Evolutionary conservation across 1,140 invertebrate genomes (phyloP).

Genomic region (Cardiocondyla obscurior): DNA sequence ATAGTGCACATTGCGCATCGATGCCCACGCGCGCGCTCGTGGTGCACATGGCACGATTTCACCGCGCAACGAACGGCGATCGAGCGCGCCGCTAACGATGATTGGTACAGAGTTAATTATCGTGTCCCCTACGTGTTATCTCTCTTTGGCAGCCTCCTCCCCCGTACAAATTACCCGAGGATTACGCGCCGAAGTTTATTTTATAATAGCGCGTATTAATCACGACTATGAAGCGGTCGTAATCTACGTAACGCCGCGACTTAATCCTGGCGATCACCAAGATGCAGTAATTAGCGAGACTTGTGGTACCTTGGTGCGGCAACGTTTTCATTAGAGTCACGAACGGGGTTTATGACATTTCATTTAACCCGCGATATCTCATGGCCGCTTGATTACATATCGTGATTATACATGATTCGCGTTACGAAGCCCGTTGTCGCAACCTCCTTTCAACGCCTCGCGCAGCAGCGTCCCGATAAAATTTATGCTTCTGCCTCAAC

Average conservation of each 20-base stretch:
- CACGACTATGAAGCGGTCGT: slow-evolving; percentile 45
- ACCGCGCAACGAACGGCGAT: neutral
- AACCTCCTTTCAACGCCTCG: slow-evolving; percentile 23
- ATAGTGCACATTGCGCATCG: slow-evolving; percentile 30
- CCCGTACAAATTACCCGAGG: slow-evolving; percentile 32
- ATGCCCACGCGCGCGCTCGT: slow-evolving; percentile 24
- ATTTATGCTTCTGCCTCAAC: neutral
- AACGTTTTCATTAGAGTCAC: slow-evolving; percentile 55
- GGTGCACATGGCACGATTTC: slow-evolving; percentile 29
- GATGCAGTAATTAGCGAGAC: slow-evolving; percentile 53
- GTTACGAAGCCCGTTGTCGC: slow-evolving; percentile 10
- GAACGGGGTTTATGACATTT: slow-evolving; percentile 44
- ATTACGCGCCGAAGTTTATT: slow-evolving; percentile 53
- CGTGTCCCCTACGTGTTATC: slow-evolving; percentile 29
- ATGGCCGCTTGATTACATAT: slow-evolving; percentile 31
- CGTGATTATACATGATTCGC: slow-evolving; percentile 49
- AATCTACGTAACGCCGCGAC: slow-evolving; percentile 46
- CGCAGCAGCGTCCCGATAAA: neutral
- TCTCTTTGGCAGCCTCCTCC: slow-evolving; percentile 8
- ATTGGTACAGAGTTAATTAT: slow-evolving; percentile 63
- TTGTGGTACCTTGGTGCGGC: neutral
- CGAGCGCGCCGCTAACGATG: slow-evolving; percentile 49
- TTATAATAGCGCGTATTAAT: slow-evolving; percentile 58
- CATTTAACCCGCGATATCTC: slow-evolving; percentile 52
- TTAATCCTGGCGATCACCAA: slow-evolving; percentile 33